A percentile compares a stretch with the other conserved stretches of the same genome.
Evolutionary conservation across 2,113 vertebrate species (phyloP).

Genomic region (Polypterus senegalus): DNA sequence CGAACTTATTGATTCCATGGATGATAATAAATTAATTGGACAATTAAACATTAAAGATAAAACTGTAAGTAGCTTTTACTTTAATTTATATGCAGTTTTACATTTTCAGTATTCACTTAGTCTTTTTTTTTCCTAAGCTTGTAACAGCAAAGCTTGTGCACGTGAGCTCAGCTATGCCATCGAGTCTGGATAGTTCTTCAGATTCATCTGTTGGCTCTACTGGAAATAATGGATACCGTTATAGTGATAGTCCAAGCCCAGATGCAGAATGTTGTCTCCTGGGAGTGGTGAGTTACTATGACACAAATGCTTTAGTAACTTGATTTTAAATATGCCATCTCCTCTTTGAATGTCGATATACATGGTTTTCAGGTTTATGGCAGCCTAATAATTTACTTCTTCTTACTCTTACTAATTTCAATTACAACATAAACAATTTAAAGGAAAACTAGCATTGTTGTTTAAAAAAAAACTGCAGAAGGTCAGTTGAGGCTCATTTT

Average conservation of each 20-base stretch:
- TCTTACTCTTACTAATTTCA: no score
- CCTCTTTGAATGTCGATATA: no score
- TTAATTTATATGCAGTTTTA: no score
- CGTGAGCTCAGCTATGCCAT: constrained; percentile 73
- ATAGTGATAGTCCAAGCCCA: constrained; percentile 67
- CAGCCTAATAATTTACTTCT: no score
- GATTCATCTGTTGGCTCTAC: constrained; percentile 72
- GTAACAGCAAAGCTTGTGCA: constrained; percentile 72
- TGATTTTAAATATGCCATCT: no score
- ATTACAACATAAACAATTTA: no score
- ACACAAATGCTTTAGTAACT: no score
- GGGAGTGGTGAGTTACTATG: constrained; percentile 47
- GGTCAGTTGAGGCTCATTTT: no score
- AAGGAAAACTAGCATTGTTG: no score
- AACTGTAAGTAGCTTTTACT: constrained; percentile 41
- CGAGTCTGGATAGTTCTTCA: constrained; percentile 68
- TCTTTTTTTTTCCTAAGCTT: constrained; percentile 32
- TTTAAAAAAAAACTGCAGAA: no score
- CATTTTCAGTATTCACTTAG: no score
- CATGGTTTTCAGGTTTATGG: no score
- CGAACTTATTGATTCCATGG: constrained; percentile 63
- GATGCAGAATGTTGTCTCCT: constrained; percentile 71
- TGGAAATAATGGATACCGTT: constrained; percentile 68
- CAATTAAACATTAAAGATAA: constrained; percentile 70
- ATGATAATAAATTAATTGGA: constrained; percentile 66